These are phyloP conservation scores for Agrotis puta DNA, from an alignment of 2,888 invertebrate species.

Conservation along the genomic window DNA sequence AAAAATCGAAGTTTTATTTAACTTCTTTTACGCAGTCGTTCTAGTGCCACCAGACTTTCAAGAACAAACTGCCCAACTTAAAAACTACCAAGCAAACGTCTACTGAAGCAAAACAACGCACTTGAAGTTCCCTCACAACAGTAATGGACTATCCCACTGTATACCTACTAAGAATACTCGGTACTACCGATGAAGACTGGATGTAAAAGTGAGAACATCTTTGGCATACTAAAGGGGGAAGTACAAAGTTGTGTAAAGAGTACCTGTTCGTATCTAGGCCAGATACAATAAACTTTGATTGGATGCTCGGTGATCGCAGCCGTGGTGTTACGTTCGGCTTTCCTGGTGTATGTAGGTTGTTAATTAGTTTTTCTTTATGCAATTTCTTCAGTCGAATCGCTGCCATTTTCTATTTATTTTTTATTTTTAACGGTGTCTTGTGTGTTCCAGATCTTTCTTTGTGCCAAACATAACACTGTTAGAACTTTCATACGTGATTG, in stretches of 20 bases:
- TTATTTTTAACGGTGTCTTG: too few species aligned
- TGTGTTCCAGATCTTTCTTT: too few species aligned
- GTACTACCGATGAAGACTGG: constrained; percentile 52
- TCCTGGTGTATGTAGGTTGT: constrained; percentile 29
- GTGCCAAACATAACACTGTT: too few species aligned
- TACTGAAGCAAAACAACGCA: neutral
- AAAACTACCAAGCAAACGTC: neutral
- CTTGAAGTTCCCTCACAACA: constrained; percentile 14
- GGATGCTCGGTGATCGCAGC: constrained; percentile 66
- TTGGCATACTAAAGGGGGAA: constrained; percentile 55
- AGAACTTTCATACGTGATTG: too few species aligned
- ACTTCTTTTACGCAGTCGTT: too few species aligned
- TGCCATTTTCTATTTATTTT: too few species aligned
- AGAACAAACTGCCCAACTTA: too few species aligned
- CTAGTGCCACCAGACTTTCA: too few species aligned
- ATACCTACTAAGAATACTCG: constrained; percentile 49
- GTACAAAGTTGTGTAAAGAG: constrained; percentile 48
- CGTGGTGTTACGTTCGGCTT: constrained; percentile 22
- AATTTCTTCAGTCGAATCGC: too few species aligned
- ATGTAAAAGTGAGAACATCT: constrained; percentile 58
- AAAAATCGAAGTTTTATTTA: too few species aligned
- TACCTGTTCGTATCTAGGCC: constrained; percentile 65
- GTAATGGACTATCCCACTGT: constrained; percentile 47
- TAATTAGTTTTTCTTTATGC: constrained; percentile 50
- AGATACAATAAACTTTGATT: constrained; percentile 79